Base-by-base conservation (phyloP, 2,797 vertebrate genomes). In the Lacerta bilineata region DNA sequence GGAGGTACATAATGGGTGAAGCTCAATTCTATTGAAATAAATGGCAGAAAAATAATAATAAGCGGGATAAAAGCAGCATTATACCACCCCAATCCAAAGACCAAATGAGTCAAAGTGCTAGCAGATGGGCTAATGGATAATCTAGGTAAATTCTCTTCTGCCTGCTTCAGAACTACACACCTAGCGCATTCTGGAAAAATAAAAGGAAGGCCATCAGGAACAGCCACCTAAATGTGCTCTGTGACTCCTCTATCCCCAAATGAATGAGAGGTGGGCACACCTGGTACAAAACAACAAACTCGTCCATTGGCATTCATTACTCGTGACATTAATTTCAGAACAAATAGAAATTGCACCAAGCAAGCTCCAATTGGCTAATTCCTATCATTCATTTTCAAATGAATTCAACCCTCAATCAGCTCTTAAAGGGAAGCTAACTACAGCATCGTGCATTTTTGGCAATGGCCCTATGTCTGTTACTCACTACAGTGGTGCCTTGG, bases 1-100 rank as follows among this genome's bases (percentile, higher is more conserved):
- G 59, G 89, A 77, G 43, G 80, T 90, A 75, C 59, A 41, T 41
- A 84, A 33, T 80, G 17, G 33, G 69, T n/a, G 55, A 27, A 46
- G 36, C 18, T 66, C 29, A 87, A 27, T 80, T 80, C 36, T 41
- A 61, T n/a, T 41, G 78, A 41, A 80, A 87, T 43, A 41, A 69
- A 74, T 29, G 33, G 36, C n/a, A 59, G 1, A 33, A 50, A 20
- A 74, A 25, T 74, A 29, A 84, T 74, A 17, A 36, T 39, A 36
- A 64, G 61, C 5, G 61, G 61, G 61, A 23, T 18, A 59, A 82
- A 10, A 43, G 68, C 43, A 59, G n/a, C 11, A 84, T 36, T 78
- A 61, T 29, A n/a, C 74, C 18, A 33, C 41, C 41, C 59, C 43
- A 59, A 33, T 79, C n/a, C 29, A 86, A 76, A 86, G 10, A 23